Base-by-base conservation (phyloP, 2,888 invertebrate genomes). In the Petrolisthes cinctipes region DNA sequence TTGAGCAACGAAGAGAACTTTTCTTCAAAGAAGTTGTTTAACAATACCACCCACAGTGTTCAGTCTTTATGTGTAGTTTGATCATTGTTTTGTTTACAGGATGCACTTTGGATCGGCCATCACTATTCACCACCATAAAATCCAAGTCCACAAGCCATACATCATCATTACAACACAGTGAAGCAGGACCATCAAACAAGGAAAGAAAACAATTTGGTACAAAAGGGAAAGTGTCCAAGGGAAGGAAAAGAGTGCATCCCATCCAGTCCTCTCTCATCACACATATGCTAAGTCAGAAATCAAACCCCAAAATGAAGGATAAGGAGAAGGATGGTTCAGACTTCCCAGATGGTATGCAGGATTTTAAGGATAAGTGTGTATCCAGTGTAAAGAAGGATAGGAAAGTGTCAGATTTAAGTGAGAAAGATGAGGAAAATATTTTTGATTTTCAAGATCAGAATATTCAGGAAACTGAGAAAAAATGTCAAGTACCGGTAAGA, bases 261-360 rank as follows among this genome's bases (percentile, higher is more conserved):
- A 54, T 76, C 4, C 86, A 86, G 53, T 57, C 57, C 7, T 82
- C 75, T 53, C 86, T 86, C 76, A 86, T 86, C 61, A 61, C 86
- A 37, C 71, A 53, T 20, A 86, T 86, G 86, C 82, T 86, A 17
- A 86, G 53, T 23, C 53, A 54, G 82, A 86, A 53, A 6, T 20
- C 20, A 54, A 23, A 61, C 2, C 51, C 37, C 37, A 61, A 83
- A 57, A 56, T n/a, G 20, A 83, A 75, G 14, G 75, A 75, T 0
- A 51, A 37, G 14, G 7, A 23, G n/a, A 20, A 66, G 82, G 82
- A 61, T 4, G 54, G 37, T 51, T n/a, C 20, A 20, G 20, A 7
- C 54, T 20, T 4, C n/a, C 76, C 1, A 51, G 51, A 57, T 6
- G 73, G 56, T 23, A 2, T 2, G 53, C 37, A 37, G 37, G 7